Percentiles rank a stretch among this genome's conserved stretches.
Conservation (phyloP, 2,888 invertebrate species). For the Synergus umbraculus region DNA sequence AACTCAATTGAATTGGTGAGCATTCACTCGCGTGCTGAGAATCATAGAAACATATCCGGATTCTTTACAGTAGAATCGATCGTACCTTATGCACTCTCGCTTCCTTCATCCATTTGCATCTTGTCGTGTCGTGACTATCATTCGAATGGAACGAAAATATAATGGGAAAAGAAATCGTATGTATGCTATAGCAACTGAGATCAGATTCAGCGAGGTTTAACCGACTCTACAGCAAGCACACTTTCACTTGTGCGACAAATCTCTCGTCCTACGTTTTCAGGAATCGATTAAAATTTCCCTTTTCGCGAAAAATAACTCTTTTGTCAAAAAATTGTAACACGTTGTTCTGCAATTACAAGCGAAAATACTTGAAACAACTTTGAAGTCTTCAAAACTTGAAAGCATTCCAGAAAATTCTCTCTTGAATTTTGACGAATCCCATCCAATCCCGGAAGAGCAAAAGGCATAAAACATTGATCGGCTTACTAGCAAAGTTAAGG, state of each 20-base stretch:
- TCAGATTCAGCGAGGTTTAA: slow-evolving; percentile 3
- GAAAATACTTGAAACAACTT: too few relatives aligned
- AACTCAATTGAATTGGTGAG: slow-evolving; percentile 12
- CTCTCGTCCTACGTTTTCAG: not conserved
- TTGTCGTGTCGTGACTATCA: slow-evolving; percentile 40
- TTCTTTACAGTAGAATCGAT: slow-evolving; percentile 7
- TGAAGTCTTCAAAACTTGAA: too few relatives aligned
- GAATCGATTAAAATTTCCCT: not conserved
- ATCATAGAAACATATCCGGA: slow-evolving; percentile 31
- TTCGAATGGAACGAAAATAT: slow-evolving; percentile 34
- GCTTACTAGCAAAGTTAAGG: not conserved
- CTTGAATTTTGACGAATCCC: not conserved
- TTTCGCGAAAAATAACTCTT: not conserved
- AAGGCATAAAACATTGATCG: not conserved
- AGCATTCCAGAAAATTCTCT: too few relatives aligned
- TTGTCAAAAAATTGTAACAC: not conserved
- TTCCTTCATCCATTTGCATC: slow-evolving; percentile 27
- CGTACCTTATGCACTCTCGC: slow-evolving; percentile 23
- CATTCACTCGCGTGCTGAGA: slow-evolving; percentile 26
- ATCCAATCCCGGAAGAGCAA: not conserved
- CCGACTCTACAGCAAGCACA: not conserved
- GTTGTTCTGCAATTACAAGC: too few relatives aligned
- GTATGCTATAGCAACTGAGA: not conserved
- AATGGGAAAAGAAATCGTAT: slow-evolving; percentile 38
- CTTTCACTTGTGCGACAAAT: slow-evolving; percentile 21